Evolutionary conservation across 2,113 vertebrate species (phyloP).

Genomic region (Caloenas nicobarica): DNA sequence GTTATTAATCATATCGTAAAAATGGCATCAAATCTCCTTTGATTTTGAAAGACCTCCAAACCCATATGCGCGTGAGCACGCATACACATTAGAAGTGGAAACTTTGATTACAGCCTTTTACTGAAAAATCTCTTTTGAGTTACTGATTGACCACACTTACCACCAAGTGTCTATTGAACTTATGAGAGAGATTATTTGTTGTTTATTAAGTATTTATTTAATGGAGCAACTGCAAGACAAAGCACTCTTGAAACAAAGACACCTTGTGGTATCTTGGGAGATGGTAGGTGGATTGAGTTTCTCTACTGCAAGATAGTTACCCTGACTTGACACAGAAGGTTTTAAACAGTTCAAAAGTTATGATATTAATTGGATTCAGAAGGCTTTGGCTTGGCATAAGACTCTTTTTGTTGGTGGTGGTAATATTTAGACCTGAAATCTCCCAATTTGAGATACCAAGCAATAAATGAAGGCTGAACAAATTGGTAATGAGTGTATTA

Average conservation of each 20-base stretch:
- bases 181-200: background rate
- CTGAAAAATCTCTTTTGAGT: background rate
- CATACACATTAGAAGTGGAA: background rate
- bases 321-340: background rate
- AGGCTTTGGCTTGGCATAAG: background rate
- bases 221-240: background rate
- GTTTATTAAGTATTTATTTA: background rate
- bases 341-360: background rate
- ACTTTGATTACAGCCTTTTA: background rate
- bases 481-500: background rate
- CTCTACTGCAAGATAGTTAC: background rate
- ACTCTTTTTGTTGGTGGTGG: background rate
- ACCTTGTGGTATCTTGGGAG: background rate
- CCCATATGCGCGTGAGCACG: fast-evolving
- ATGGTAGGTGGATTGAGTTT: background rate
- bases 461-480: background rate
- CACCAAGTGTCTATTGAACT: background rate
- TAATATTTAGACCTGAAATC: background rate
- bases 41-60: background rate
- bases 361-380: background rate
- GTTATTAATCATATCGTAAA: background rate
- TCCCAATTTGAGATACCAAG: background rate
- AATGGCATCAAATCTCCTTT: background rate
- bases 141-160: background rate
- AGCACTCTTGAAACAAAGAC: background rate